A percentile compares a stretch with the other conserved stretches of the same genome.
phyloP scores from a whole-genome alignment of 1,140 invertebrate genomes.

The Meteorus sp. region DNA sequence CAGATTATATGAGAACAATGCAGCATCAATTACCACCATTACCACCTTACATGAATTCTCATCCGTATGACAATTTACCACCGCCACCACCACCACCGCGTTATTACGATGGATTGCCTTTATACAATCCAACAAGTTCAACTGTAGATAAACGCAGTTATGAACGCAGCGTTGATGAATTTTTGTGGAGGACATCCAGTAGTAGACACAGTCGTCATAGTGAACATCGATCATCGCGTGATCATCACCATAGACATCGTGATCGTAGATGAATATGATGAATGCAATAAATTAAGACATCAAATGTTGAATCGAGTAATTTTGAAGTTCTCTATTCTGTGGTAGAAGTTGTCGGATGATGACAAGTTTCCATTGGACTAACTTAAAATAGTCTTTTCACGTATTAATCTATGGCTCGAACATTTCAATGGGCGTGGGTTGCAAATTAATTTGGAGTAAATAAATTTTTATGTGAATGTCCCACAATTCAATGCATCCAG shows the following conservation, averaged over 20 bases:
- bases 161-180: conserved; percentile 88
- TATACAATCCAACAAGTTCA: conserved; percentile 61
- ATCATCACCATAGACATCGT: conserved; percentile 55
- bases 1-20: conserved; percentile 80
- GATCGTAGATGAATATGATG: conserved; percentile 50
- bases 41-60: conserved; percentile 68
- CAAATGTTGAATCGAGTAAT: conserved; percentile 3
- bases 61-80: conserved; percentile 72
- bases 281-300: not conserved
- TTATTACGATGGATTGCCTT: conserved; percentile 76
- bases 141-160: conserved; percentile 77
- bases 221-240: conserved; percentile 53
- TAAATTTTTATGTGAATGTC: too few species aligned
- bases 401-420: not conserved
- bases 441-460: not conserved
- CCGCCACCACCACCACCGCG: conserved; percentile 72
- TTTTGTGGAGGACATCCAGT: conserved; percentile 76
- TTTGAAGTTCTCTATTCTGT: not conserved
- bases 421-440: not conserved
- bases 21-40: conserved; percentile 76
- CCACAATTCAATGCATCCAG: too few species aligned
- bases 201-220: conserved; percentile 48
- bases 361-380: too few species aligned
- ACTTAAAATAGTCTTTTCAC: too few species aligned
- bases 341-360: not conserved